Evolutionary conservation across 2,888 invertebrate species (phyloP), one percentile per base, ranked within the genome.

Genomic region (Hypena proboscidalis): DNA sequence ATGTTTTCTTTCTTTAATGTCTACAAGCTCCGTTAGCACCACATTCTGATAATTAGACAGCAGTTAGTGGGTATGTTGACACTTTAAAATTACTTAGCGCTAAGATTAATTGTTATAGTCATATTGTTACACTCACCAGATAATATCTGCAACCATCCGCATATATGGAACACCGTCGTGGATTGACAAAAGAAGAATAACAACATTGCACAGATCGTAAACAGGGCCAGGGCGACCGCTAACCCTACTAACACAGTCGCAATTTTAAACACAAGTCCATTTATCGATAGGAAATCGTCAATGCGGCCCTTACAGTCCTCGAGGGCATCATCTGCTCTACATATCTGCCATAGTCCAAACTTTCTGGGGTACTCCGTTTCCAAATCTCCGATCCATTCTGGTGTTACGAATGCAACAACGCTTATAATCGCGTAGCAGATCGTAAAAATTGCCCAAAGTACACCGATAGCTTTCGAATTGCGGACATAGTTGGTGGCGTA

Each of bases 381-480:
- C 66, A 95, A 91, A 85, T 96, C 96, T 6, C 96, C 96, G 52
- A 97, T 93, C 97, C 97, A 96, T 88, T 98, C 96, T 26, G 98
- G 98, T 52, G 98, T 98, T 44, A 99, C 95, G 83, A 99, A 98
- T 2, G 98, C 97, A 19, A 99, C 97, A 64, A 97, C 95, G 71
- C 96, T 95, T 75, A 99, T 97, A 75, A 99, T 98, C 57, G 97
- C 97, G 84, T 97, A 98, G 89, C 98, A 98, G 78, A 99, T 96
- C 61, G 98, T 97, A 88, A 99, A 98, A 77, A 99, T 97, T 53
- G 97, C 98, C 99, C 99, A 99, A 63, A 99, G 93, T 49, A 99
- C 98, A 35, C 98, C 98, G 57, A 99, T 97, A 33, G 98, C 98
- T 91, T 97, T 97, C 62, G 97, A 97, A 92, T 97, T 97, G 67